A percentile compares a stretch with the other conserved stretches of the same genome.
Conservation (phyloP, 1,140 invertebrate species). For the Drosophila mauritiana region DNA sequence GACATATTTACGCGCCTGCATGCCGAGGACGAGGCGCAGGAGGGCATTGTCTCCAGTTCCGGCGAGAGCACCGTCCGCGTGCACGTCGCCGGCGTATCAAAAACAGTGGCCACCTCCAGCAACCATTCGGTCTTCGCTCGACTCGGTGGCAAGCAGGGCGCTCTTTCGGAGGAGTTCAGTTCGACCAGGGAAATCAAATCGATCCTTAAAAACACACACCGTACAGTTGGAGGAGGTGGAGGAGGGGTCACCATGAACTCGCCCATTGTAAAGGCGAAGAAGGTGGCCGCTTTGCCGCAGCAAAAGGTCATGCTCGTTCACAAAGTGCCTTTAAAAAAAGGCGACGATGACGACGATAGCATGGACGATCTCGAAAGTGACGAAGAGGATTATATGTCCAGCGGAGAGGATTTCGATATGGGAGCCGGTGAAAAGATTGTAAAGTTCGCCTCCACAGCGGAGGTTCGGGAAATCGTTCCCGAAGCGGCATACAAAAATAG, state of each 20-base stretch:
- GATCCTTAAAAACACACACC: constrained; percentile 76
- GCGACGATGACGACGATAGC: constrained; percentile 67
- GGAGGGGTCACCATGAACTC: constrained; percentile 48
- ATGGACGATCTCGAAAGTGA: constrained; percentile 52
- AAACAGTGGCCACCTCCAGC: constrained; percentile 30
- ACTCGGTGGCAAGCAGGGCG: constrained; percentile 66
- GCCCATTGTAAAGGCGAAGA: constrained; percentile 76
- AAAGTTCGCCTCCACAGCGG: constrained; percentile 79
- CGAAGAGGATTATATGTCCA: constrained; percentile 29
- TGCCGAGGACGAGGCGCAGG: constrained; percentile 58
- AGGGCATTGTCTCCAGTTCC: constrained; percentile 71
- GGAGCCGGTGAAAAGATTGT: constrained; percentile 72
- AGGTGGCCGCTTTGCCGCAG: constrained; percentile 48
- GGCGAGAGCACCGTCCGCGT: constrained; percentile 63
- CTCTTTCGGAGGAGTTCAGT: constrained; percentile 11
- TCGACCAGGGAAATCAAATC: constrained; percentile 78
- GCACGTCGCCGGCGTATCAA: constrained; percentile 45
- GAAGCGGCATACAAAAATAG: constrained; percentile 44
- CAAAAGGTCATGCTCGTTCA: constrained; percentile 83
- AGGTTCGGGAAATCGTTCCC: constrained; percentile 80
- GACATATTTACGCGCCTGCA: constrained; percentile 73
- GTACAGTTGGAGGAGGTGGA: constrained; percentile 27
- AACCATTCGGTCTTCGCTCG: constrained; percentile 78
- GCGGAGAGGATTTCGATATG: constrained; percentile 47
- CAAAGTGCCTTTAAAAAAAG: constrained; percentile 76